Evolutionary conservation across 2,797 vertebrate species (phyloP), one percentile per base, ranked within the genome.

Genomic region (Mallotus villosus): DNA sequence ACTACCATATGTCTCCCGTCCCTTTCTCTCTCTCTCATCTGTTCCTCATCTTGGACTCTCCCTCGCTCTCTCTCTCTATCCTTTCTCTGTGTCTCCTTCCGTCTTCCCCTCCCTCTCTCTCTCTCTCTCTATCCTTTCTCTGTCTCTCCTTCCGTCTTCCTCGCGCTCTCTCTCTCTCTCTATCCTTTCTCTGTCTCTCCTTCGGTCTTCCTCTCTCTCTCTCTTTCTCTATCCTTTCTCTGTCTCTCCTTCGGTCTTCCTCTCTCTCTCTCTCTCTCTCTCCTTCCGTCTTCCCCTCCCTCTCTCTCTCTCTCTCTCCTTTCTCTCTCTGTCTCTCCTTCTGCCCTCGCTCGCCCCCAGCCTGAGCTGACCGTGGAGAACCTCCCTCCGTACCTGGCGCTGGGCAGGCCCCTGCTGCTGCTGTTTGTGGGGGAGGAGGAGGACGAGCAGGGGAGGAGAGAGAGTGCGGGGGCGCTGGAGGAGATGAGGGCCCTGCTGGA

Each of bases 281-380:
- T 34, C 25, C 17, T 19, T 19, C 17, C 21, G 14, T 19, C 11
- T 16, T 9, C 21, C n/a, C 2, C 62, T 17, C 22, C 17, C 8
- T 22, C 16, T 21, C 51, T 37, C n/a, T n/a, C n/a, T 24, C 37
- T 37, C 34, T 29, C 66, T 67, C 49, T 29, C 16, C 8, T 27
- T 5, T 32, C 12, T 55, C 68, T 51, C 17, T 27, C 29, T 68
- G 16, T 58, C 66, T 67, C 66, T 21, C 51, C 58, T 17, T 27
- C n/a, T n/a, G n/a, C 21, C 7, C 59, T 12, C 24, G 16, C 22
- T 59, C 17, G 75, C 41, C 65, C 63, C 12, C 86, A 99, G 97
- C 96, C 97, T 11, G 97, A 99, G 87, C 87, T 99, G 82, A 98
- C 94, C 0, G 94, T 99, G 82, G 92, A 93, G 71, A 97, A 92